Percentiles rank a stretch among this genome's conserved stretches.
These are phyloP conservation scores for Spilarctia lutea DNA, from an alignment of 2,888 invertebrate genomes.

Conservation along the genomic window DNA sequence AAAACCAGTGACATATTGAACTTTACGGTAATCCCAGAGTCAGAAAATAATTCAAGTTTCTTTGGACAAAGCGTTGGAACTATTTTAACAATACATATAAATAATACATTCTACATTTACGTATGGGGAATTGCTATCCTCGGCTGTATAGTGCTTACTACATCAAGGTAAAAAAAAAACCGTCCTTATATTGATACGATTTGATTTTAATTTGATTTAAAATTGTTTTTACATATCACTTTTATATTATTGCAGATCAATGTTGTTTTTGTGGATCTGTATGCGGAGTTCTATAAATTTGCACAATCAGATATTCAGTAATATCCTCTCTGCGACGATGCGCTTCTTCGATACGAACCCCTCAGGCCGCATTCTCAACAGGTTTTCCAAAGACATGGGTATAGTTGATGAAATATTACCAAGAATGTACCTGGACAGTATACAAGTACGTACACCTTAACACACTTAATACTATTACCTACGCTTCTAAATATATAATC, in stretches of 20 bases:
- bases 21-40: not conserved
- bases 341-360: constrained; percentile 95
- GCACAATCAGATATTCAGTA: constrained; percentile 92
- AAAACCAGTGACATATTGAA: not conserved
- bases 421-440: constrained; percentile 86
- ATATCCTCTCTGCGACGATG: constrained; percentile 91
- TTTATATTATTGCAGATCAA: constrained; percentile 82
- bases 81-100: constrained; percentile 38
- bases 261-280: constrained; percentile 90
- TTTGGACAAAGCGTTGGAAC: not conserved
- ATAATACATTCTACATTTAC: constrained; percentile 78
- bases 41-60: constrained; percentile 8
- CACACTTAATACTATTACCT: not conserved
- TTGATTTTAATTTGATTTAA: no score
- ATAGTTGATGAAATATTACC: constrained; percentile 91
- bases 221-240: not conserved
- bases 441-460: constrained; percentile 74
- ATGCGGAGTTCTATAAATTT: constrained; percentile 91
- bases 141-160: constrained; percentile 87
- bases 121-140: constrained; percentile 87
- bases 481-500: not conserved
- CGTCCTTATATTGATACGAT: not conserved
- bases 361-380: constrained; percentile 92
- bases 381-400: constrained; percentile 95
- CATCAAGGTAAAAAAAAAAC: constrained; percentile 67